Conservation (phyloP, 2,888 invertebrate genomes). For the Noctua pronuba region DNA sequence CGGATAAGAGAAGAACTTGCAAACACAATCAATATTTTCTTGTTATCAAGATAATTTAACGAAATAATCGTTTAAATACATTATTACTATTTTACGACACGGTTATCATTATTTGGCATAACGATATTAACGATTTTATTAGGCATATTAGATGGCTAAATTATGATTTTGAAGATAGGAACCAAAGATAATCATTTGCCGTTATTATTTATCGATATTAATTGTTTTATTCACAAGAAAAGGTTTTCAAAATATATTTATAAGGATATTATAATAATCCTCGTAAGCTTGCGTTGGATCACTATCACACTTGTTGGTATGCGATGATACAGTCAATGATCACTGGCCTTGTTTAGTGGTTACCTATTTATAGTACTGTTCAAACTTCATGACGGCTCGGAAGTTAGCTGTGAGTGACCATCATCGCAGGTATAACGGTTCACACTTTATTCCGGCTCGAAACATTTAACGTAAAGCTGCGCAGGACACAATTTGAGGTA, state of each 20-base stretch:
- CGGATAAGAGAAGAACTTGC: constrained; percentile 51
- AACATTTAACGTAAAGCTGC: background rate
- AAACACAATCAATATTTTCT: constrained; percentile 41
- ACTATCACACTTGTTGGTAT: background rate
- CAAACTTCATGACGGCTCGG: background rate
- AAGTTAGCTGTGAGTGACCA: background rate
- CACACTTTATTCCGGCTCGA: background rate
- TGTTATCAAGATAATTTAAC: constrained; percentile 46
- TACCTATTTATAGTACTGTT: background rate
- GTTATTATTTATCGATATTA: constrained; percentile 10
- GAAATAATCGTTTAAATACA: constrained; percentile 34
- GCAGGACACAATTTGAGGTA: background rate
- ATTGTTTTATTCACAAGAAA: background rate
- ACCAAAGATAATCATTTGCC: constrained; percentile 10
- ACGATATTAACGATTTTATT: constrained; percentile 13
- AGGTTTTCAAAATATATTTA: background rate
- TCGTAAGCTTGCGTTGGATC: background rate
- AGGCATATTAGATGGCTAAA: constrained; percentile 23
- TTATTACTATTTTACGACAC: constrained; percentile 18
- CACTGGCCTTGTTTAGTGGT: background rate
- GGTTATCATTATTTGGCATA: constrained; percentile 23
- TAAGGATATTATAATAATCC: background rate
- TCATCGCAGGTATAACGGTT: background rate
- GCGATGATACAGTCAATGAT: background rate
- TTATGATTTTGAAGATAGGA: constrained; percentile 24